Evolutionary conservation across 2,888 invertebrate species (phyloP).

Genomic region (Mythimna albipuncta): DNA sequence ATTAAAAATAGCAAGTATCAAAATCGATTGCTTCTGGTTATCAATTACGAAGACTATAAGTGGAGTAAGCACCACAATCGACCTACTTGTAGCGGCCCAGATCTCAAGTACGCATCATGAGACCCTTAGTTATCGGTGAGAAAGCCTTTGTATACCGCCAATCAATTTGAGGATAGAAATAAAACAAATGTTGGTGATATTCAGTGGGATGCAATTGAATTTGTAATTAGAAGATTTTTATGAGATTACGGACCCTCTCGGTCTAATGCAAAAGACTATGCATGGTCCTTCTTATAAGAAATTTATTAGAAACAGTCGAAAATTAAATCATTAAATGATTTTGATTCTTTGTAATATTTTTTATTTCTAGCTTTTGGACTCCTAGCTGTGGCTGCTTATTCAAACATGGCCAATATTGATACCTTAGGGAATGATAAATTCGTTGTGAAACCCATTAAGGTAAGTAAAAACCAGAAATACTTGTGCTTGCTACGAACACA

Average conservation of each 20-base stretch:
- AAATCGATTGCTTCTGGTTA: slow-evolving; percentile 58
- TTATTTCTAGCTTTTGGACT: slow-evolving; percentile 51
- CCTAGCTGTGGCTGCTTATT: slow-evolving; percentile 36
- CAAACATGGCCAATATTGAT: slow-evolving; percentile 53
- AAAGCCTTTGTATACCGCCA: slow-evolving; percentile 35
- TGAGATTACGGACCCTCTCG: not conserved
- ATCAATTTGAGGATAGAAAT: slow-evolving; percentile 3
- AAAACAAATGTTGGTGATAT: slow-evolving; percentile 6
- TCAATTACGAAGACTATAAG: slow-evolving; percentile 82
- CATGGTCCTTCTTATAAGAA: not conserved
- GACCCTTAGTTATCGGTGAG: slow-evolving; percentile 75
- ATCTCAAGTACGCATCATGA: slow-evolving; percentile 75
- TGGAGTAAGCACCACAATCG: slow-evolving; percentile 67
- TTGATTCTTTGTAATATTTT: not conserved
- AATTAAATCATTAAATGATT: too few relatives aligned
- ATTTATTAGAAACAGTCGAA: too few relatives aligned
- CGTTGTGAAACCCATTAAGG: slow-evolving; percentile 56
- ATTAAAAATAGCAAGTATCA: slow-evolving; percentile 74
- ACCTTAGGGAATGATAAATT: slow-evolving; percentile 3
- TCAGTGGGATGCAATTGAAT: slow-evolving; percentile 3
- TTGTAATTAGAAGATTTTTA: slow-evolving; percentile 23
- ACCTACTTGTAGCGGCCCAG: slow-evolving; percentile 67
- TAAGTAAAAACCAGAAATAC: slow-evolving; percentile 56
- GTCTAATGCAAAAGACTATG: too few relatives aligned
- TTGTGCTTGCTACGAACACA: not conserved